A percentile compares a stretch with the other conserved stretches of the same genome.
phyloP scores from a whole-genome alignment of 1,140 invertebrate genomes.

The Chelonus insularis region DNA sequence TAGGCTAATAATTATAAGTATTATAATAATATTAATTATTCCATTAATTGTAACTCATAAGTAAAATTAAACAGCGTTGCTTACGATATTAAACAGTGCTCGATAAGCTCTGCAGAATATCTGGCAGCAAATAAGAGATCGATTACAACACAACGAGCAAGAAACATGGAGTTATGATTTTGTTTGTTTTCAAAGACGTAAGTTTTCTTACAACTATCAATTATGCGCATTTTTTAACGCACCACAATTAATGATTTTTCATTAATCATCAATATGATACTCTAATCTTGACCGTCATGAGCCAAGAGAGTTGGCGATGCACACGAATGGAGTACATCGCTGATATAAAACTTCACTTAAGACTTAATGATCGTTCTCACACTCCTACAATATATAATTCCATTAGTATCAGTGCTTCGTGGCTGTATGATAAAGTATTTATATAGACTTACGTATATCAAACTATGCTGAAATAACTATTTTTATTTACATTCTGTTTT shows the following conservation, averaged over 20 bases:
- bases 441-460: slow-evolving; percentile 57
- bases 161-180: slow-evolving; percentile 35
- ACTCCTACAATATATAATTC: slow-evolving; percentile 38
- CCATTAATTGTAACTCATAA: slow-evolving; percentile 36
- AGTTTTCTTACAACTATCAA: slow-evolving; percentile 26
- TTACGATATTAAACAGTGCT: slow-evolving; percentile 34
- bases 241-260: slow-evolving; percentile 19
- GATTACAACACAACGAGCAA: slow-evolving; percentile 43
- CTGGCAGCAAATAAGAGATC: slow-evolving; percentile 51
- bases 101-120: slow-evolving; percentile 29
- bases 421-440: slow-evolving; percentile 57
- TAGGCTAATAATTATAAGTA: slow-evolving; percentile 49
- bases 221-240: slow-evolving; percentile 19
- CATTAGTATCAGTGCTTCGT: slow-evolving; percentile 47
- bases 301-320: slow-evolving; percentile 38
- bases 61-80: slow-evolving; percentile 25
- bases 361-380: slow-evolving; percentile 47
- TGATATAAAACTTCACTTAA: slow-evolving; percentile 58
- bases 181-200: slow-evolving; percentile 29
- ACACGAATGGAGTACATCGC: slow-evolving; percentile 51
- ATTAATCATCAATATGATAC: slow-evolving; percentile 12
- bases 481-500: slow-evolving; percentile 54
- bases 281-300: neutral
- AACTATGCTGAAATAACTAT: slow-evolving; percentile 53
- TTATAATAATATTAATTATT: too few species aligned